Percentiles rank a stretch among this genome's conserved stretches.
These are phyloP conservation scores for Ornithoptera alexandrae DNA, from an alignment of 2,888 invertebrate species.

Conservation along the genomic window DNA sequence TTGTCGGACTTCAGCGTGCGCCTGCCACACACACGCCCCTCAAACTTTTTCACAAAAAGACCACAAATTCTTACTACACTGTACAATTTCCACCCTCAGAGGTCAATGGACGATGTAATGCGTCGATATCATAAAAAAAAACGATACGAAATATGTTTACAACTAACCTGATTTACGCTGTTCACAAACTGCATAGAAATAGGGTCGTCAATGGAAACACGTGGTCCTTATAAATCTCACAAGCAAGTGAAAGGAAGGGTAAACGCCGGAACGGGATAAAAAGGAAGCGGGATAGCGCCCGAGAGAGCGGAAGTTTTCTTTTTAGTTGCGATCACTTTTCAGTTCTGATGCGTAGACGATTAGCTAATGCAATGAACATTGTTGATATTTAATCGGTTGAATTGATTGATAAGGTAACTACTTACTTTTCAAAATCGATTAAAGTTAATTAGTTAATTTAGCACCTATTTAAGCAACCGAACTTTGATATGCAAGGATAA, in stretches of 20 bases:
- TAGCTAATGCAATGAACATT: slow-evolving; percentile 20
- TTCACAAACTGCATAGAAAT: neutral
- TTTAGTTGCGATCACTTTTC: slow-evolving; percentile 22
- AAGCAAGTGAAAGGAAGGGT: slow-evolving; percentile 25
- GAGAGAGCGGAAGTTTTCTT: slow-evolving; percentile 16
- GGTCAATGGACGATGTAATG: slow-evolving; percentile 13
- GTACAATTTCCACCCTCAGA: slow-evolving; percentile 1
- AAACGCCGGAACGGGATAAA: slow-evolving; percentile 24
- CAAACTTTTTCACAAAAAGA: slow-evolving; percentile 21
- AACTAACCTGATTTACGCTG: neutral
- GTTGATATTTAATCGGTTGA: neutral
- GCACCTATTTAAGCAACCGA: too few species aligned
- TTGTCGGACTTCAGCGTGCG: slow-evolving; percentile 42
- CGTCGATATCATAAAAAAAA: neutral
- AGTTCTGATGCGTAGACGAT: slow-evolving; percentile 4
- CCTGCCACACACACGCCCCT: slow-evolving; percentile 18
- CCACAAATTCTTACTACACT: slow-evolving; percentile 20
- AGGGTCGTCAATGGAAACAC: slow-evolving; percentile 23
- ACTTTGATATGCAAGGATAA: too few species aligned
- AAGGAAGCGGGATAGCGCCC: slow-evolving; percentile 22
- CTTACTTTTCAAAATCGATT: too few species aligned
- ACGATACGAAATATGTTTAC: neutral
- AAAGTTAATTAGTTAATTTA: too few species aligned
- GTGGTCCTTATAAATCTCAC: slow-evolving; percentile 23
- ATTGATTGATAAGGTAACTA: too few species aligned